These are phyloP conservation scores for Cetoscarus ocellatus DNA, from an alignment of 2,797 vertebrate species.

Conservation along the genomic window DNA sequence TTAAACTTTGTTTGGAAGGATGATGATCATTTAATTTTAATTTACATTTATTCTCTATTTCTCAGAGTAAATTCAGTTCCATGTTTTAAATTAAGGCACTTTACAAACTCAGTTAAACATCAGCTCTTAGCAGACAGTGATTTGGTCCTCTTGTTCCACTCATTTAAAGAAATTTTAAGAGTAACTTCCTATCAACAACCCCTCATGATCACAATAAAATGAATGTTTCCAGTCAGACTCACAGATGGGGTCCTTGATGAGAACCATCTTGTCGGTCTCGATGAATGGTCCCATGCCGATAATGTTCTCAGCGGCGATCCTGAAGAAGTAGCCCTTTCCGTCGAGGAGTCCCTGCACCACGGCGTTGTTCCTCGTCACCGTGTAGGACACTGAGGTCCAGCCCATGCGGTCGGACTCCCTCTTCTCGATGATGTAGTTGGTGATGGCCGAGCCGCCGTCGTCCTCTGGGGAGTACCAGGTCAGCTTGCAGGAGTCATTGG, in stretches of 20 bases:
- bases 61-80: no score
- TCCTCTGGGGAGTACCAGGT: conserved; percentile 97
- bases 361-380: conserved; percentile 96
- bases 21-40: no score
- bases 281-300: conserved; percentile 97
- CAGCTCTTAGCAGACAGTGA: no score
- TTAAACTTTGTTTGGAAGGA: no score
- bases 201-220: background rate
- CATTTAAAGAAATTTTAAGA: no score
- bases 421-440: conserved; percentile 97
- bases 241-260: conserved; percentile 97
- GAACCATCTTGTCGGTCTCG: conserved; percentile 89
- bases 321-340: conserved; percentile 96
- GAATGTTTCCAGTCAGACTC: conserved; percentile 61
- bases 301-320: conserved; percentile 97
- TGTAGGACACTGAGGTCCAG: conserved; percentile 96
- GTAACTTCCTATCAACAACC: no score
- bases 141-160: no score
- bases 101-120: no score
- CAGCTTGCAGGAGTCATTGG: conserved; percentile 95
- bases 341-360: conserved; percentile 93
- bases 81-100: no score
- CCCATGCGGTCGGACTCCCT: conserved; percentile 95
- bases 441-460: conserved; percentile 95
- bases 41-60: no score